phyloP scores from a whole-genome alignment of 2,888 invertebrate genomes.

The Chrysotoxum bicinctum region DNA sequence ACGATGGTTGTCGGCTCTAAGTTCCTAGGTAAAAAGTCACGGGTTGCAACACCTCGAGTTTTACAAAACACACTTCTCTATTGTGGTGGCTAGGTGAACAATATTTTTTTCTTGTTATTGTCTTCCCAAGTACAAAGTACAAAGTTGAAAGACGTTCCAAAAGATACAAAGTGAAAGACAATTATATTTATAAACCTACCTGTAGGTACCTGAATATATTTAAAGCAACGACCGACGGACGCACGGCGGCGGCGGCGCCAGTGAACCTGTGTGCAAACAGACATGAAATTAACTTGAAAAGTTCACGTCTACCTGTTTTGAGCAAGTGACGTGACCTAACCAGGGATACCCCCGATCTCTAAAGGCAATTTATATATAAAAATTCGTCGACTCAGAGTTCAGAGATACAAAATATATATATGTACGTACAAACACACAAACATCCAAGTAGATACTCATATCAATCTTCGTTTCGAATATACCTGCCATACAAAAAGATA shows the following conservation, averaged over 20 bases:
- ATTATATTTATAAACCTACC: conserved; percentile 15
- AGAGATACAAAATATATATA: background rate
- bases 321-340: conserved; percentile 55
- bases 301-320: conserved; percentile 53
- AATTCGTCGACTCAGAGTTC: conserved; percentile 8
- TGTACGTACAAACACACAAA: background rate
- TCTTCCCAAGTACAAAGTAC: background rate
- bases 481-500: conserved; percentile 12
- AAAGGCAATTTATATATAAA: conserved; percentile 38
- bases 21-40: conserved; percentile 5
- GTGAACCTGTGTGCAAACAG: conserved; percentile 53
- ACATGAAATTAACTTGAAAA: conserved; percentile 48
- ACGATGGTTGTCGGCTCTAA: conserved; percentile 26
- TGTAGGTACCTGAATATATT: background rate
- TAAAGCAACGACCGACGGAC: background rate
- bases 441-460: background rate
- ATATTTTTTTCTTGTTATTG: conserved; percentile 18
- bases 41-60: conserved; percentile 42
- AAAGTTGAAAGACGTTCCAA: conserved; percentile 2
- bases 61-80: conserved; percentile 21
- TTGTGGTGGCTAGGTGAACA: conserved; percentile 56
- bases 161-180: conserved; percentile 30
- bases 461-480: conserved; percentile 1
- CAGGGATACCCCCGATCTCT: conserved; percentile 63
- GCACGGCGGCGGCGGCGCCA: conserved; percentile 54